Conservation (phyloP, 2,797 vertebrate species). For the Coendou prehensilis region DNA sequence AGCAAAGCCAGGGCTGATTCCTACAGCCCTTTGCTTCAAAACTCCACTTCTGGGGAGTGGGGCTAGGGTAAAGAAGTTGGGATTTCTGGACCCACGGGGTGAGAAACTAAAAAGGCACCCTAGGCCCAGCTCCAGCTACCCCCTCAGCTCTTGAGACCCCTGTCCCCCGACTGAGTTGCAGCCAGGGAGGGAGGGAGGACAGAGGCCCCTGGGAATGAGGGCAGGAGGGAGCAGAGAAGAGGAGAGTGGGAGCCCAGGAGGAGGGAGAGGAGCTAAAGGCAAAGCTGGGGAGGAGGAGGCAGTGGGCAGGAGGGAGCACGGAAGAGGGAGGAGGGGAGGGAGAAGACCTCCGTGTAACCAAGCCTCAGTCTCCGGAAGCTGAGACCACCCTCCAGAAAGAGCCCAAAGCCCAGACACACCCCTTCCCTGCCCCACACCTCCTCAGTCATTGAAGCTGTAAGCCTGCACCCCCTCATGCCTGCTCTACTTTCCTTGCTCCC, state of each 20-base stretch:
- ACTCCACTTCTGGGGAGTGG: not conserved
- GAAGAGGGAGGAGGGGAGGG: too few relatives aligned
- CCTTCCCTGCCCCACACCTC: not conserved
- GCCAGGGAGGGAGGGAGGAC: not conserved
- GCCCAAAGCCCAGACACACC: rapidly evolving
- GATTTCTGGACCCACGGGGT: not conserved
- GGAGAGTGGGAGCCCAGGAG: not conserved
- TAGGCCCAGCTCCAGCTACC: not conserved
- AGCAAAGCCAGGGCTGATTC: not conserved
- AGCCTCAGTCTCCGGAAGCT: not conserved
- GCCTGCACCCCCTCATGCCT: not conserved
- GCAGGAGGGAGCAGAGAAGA: not conserved
- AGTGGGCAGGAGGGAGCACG: not conserved
- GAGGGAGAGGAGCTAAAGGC: not conserved
- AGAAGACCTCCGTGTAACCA: not conserved
- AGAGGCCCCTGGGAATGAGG: not conserved
- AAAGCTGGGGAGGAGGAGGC: not conserved
- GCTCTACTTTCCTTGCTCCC: not conserved
- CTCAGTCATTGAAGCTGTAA: not conserved
- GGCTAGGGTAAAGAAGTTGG: not conserved
- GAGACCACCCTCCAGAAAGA: not conserved
- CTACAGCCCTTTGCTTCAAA: not conserved
- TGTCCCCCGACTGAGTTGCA: not conserved
- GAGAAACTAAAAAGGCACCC: not conserved
- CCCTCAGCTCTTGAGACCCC: rapidly evolving